These are phyloP conservation scores for Isoperla grammatica DNA, from an alignment of 2,888 invertebrate genomes.

Conservation along the genomic window DNA sequence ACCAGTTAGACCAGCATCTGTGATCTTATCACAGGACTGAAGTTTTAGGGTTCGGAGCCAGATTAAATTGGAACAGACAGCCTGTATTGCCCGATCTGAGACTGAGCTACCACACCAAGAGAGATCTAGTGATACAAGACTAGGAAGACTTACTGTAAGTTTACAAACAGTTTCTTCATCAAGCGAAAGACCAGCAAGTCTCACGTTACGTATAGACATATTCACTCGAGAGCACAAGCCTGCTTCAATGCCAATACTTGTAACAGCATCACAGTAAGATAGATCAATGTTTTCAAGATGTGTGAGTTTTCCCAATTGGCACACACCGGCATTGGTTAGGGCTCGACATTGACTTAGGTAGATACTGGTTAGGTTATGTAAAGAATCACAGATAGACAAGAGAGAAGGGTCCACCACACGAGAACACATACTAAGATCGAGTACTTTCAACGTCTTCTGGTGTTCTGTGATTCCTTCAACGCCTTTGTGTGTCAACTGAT, in stretches of 20 bases:
- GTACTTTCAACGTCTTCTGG: slow-evolving; percentile 51
- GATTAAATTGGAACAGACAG: slow-evolving; percentile 58
- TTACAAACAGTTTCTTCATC: slow-evolving; percentile 56
- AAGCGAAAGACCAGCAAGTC: slow-evolving; percentile 39
- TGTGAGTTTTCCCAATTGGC: slow-evolving; percentile 50
- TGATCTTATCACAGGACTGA: slow-evolving; percentile 61
- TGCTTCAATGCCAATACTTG: slow-evolving; percentile 53
- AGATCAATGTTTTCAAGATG: slow-evolving; percentile 57
- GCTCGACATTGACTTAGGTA: slow-evolving; percentile 59
- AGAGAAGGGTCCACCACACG: slow-evolving; percentile 61
- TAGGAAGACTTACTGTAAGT: slow-evolving; percentile 54
- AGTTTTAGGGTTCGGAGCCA: slow-evolving; percentile 55
- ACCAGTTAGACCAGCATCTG: slow-evolving; percentile 66
- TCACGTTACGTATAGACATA: slow-evolving; percentile 16
- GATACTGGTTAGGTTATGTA: slow-evolving; percentile 53
- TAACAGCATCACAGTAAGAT: slow-evolving; percentile 60
- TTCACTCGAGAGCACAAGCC: slow-evolving; percentile 25
- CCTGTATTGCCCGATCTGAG: slow-evolving; percentile 57
- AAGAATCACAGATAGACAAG: slow-evolving; percentile 52
- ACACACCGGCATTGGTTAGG: slow-evolving; percentile 57
- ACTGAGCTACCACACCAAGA: slow-evolving; percentile 66
- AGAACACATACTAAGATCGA: slow-evolving; percentile 60
- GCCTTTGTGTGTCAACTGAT: slow-evolving; percentile 57
- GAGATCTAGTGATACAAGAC: slow-evolving; percentile 55
- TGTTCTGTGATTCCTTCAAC: slow-evolving; percentile 49